Evolutionary conservation across 2,113 vertebrate genomes (phyloP).

Genomic region (Callospermophilus lateralis): DNA sequence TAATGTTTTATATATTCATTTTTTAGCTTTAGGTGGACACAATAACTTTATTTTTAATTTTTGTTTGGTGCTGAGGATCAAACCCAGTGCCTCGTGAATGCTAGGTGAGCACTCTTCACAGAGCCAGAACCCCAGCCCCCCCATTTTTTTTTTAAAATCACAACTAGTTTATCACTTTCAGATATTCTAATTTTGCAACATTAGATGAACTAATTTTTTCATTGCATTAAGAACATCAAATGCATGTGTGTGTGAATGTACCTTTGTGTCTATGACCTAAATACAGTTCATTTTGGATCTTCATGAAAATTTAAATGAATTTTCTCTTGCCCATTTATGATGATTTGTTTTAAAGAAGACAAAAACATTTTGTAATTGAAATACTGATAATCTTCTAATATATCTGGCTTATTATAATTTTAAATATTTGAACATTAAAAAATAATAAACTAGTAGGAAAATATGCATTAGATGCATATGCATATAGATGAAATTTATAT

Average conservation of each 20-base stretch:
- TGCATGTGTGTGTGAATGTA: not conserved
- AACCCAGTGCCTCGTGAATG: too few species aligned
- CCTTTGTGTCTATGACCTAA: not conserved
- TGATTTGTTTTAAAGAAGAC: too few species aligned
- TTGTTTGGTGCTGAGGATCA: too few species aligned
- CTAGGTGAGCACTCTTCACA: too few species aligned
- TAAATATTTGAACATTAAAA: not conserved
- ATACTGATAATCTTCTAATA: not conserved
- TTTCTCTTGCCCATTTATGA: too few species aligned
- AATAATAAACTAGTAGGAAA: not conserved
- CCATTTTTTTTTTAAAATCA: not conserved
- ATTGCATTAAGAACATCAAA: not conserved
- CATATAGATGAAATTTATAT: not conserved
- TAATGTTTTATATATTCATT: too few species aligned
- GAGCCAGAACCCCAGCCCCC: too few species aligned
- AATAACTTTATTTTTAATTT: too few species aligned
- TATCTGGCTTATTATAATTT: not conserved
- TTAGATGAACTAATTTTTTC: not conserved
- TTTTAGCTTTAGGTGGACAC: too few species aligned
- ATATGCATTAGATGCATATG: not conserved
- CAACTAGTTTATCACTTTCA: not conserved
- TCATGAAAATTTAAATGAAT: not conserved
- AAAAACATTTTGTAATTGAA: not conserved
- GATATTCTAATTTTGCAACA: not conserved
- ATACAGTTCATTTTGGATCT: constrained; percentile 8